Evolutionary conservation across 2,113 vertebrate genomes (phyloP).

Genomic region (Pelmatolapia mariae): DNA sequence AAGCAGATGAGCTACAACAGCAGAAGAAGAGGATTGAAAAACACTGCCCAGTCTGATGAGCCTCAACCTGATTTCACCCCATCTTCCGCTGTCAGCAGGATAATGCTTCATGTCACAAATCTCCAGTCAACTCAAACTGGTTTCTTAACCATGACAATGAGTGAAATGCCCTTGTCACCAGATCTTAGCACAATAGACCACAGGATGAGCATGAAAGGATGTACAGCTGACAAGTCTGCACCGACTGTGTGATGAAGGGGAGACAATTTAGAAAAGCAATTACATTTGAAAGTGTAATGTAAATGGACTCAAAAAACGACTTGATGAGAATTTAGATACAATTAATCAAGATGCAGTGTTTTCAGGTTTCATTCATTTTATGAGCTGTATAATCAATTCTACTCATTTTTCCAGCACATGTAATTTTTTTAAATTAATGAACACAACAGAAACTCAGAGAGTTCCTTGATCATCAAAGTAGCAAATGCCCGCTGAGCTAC

Average conservation of each 20-base stretch:
- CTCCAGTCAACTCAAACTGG: not conserved
- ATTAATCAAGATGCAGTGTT: not conserved
- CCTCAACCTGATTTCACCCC: not conserved
- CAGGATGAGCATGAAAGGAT: not conserved
- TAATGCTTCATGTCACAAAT: not conserved
- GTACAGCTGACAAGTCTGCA: not conserved
- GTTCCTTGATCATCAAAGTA: not conserved
- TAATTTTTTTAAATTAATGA: not conserved
- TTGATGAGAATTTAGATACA: not conserved
- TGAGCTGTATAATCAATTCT: not conserved
- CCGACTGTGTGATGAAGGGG: not conserved
- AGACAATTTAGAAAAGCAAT: not conserved
- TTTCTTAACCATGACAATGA: not conserved
- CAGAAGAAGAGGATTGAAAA: not conserved
- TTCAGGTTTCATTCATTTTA: not conserved
- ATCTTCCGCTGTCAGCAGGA: not conserved
- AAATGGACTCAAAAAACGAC: not conserved
- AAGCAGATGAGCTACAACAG: not conserved
- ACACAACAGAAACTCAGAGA: not conserved
- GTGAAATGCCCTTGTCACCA: not conserved
- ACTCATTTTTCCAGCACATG: not conserved
- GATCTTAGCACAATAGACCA: not conserved
- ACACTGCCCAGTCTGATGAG: not conserved
- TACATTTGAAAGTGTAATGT: not conserved
- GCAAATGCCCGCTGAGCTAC: not conserved